Percentiles rank a stretch among this genome's conserved stretches.
Evolutionary conservation across 92 coral and sea anemone genomes (phyloP).

Genomic region (Siderastrea radians): DNA sequence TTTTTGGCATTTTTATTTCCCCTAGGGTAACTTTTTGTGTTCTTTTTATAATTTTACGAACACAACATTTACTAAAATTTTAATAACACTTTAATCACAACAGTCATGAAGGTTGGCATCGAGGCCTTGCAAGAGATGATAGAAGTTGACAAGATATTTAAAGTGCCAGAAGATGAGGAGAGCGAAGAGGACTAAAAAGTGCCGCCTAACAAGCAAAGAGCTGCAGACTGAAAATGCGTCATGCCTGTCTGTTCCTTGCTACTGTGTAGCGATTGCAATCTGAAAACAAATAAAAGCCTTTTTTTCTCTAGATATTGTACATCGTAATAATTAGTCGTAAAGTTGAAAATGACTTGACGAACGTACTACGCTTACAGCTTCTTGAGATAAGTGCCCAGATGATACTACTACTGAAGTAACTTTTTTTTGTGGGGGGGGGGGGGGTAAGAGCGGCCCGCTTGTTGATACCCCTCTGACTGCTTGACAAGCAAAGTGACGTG

Average conservation of each 20-base stretch:
- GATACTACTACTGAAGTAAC: too few relatives aligned
- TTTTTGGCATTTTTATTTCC: not conserved
- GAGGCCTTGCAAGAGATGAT: too few relatives aligned
- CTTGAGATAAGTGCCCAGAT: not conserved
- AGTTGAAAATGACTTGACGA: constrained; percentile 4
- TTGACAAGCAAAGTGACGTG: constrained; percentile 15
- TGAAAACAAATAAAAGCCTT: too few relatives aligned
- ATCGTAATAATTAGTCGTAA: constrained; percentile 4
- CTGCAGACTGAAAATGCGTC: too few relatives aligned
- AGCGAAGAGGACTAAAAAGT: too few relatives aligned
- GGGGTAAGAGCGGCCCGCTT: not conserved
- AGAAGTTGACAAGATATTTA: too few relatives aligned
- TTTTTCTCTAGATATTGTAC: not conserved
- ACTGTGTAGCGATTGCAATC: not conserved
- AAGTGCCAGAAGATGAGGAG: too few relatives aligned
- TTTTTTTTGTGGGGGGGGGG: too few relatives aligned
- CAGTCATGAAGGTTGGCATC: constrained; percentile 15
- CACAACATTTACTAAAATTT: not conserved
- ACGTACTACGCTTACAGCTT: constrained; percentile 2
- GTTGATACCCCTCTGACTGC: not conserved
- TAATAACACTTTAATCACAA: constrained; percentile 6
- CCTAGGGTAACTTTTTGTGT: not conserved
- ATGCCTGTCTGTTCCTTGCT: not conserved
- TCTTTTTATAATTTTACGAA: constrained; percentile 1
- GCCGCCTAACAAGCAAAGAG: too few relatives aligned